Evolutionary conservation across 64 coral and sea anemone genomes (phyloP).

Genomic region (Actinia tenebrosa): DNA sequence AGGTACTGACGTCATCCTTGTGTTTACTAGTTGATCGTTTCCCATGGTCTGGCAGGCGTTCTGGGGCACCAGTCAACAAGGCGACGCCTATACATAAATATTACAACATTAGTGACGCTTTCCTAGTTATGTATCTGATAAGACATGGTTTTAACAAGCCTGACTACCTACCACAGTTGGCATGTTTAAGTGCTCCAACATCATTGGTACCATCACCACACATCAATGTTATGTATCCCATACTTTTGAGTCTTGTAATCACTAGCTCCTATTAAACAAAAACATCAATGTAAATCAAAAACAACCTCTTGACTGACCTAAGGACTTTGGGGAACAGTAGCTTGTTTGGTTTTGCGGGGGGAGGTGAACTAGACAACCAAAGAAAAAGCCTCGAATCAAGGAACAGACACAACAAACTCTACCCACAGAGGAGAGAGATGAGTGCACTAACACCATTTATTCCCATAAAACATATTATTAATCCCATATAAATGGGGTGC

Average conservation of each 20-base stretch:
- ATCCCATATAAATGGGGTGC: no score
- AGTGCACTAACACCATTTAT: no score
- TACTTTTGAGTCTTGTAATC: conserved; percentile 83
- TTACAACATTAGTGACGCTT: background rate
- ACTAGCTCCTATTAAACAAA: conserved; percentile 69
- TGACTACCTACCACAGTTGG: conserved; percentile 80
- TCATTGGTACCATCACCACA: conserved; percentile 98
- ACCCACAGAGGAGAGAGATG: no score
- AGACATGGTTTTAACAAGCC: no score
- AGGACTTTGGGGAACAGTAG: no score
- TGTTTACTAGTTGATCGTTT: conserved; percentile 16
- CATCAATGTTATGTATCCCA: conserved; percentile 90
- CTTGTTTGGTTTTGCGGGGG: no score
- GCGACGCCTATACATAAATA: conserved; percentile 36
- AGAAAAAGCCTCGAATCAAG: no score
- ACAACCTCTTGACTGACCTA: no score
- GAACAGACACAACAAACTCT: no score
- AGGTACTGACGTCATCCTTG: background rate
- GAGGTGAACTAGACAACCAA: no score
- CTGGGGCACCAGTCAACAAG: conserved; percentile 66
- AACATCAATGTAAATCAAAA: background rate
- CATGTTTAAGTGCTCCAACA: conserved; percentile 96
- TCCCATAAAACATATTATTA: no score
- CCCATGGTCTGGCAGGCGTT: conserved; percentile 43
- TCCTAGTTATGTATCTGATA: background rate